These are phyloP conservation scores for Drosophila repleta DNA, from an alignment of 1,140 invertebrate genomes.

Conservation along the genomic window DNA sequence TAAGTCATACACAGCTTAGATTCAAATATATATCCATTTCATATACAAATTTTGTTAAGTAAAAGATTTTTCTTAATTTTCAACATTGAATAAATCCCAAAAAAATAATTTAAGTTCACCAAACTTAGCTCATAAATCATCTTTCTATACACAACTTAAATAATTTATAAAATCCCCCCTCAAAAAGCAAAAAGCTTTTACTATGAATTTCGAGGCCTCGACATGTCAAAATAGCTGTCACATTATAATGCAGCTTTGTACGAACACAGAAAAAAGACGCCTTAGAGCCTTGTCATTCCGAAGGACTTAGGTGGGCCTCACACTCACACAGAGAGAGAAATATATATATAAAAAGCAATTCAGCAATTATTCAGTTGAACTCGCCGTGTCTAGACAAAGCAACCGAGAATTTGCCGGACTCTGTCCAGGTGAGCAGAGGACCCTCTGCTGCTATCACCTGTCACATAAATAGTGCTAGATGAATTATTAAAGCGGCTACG, in stretches of 20 bases:
- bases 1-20: too few species aligned
- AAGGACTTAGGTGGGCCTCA: background rate
- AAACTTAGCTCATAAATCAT: too few species aligned
- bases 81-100: too few species aligned
- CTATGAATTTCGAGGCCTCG: background rate
- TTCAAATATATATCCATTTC: too few species aligned
- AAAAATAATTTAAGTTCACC: too few species aligned
- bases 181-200: too few species aligned
- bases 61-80: too few species aligned
- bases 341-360: background rate
- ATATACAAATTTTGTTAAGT: too few species aligned
- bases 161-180: too few species aligned
- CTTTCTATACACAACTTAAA: too few species aligned
- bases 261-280: background rate
- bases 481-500: conserved; percentile 68
- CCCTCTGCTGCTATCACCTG: conserved; percentile 68
- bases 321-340: too few species aligned
- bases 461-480: conserved; percentile 71
- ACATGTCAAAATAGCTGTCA: background rate
- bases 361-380: conserved; percentile 46
- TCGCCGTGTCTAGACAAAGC: conserved; percentile 35
- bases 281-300: background rate
- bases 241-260: background rate
- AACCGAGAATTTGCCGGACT: conserved; percentile 22
- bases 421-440: conserved; percentile 1